Base-by-base conservation (phyloP, 2,797 vertebrate genomes). In the Luscinia megarhynchos region DNA sequence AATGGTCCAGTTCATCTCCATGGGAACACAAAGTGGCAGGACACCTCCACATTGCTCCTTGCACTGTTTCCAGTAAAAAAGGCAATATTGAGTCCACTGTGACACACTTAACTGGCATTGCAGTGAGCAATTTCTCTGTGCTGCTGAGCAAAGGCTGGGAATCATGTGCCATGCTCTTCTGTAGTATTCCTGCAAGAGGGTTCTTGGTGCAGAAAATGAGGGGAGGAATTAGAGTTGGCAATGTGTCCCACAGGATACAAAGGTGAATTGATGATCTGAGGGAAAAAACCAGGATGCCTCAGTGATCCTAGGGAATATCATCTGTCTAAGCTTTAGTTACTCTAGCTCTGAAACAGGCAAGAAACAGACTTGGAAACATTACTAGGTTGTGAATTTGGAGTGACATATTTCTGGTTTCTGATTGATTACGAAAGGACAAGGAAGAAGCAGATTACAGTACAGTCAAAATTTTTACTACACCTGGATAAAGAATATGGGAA, bases 261-360 rank as follows among this genome's bases (percentile, higher is more conserved):
- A 59, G 30, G 9, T 6, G 17, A 73, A 48, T 19, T 20, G 15
- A 66, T 53, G 8, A 21, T 41, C 61, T 48, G n/a, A 30, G 23
- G 3, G 3, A 15, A 7, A 7, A 22, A 0, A 1, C 0, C 1
- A 1, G 4, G 6, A 38, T 68, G 77, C 23, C 32, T 64, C 50
- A 45, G 3, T n/a, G 11, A 36, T 48, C 32, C 21, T 38, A 40
- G 11, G 11, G n/a, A 45, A 18, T 19, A 70, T 2, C 2, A 26
- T 14, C 9, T 80, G 22, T 38, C 23, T 54, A 27, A 87, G 57
- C 6, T 66, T 50, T 6, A 81, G 26, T 57, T 38, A 17, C 11
- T 59, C 41, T 55, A 51, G 9, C 27, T 90, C 40, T n/a, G 43
- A 82, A 87, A 64, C 6, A 22, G 23, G 11, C 27, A 54, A 58